Percentiles rank a stretch among this genome's conserved stretches.
Evolutionary conservation across 2,797 vertebrate species (phyloP).

Genomic region (Rachycentron canadum): DNA sequence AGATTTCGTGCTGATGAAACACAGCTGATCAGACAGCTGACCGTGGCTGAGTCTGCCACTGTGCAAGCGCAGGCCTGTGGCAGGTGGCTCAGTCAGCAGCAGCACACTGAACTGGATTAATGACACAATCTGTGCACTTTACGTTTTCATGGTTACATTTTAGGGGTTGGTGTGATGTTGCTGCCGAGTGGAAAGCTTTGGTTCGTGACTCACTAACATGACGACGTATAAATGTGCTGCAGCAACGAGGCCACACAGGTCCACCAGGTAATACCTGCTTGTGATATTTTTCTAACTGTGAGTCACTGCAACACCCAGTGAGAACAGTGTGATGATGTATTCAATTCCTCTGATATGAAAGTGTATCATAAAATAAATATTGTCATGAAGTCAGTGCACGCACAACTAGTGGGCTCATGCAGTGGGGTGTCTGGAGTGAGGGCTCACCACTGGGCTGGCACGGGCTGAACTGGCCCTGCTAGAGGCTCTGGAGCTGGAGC

Average conservation of each 20-base stretch:
- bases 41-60: neutral
- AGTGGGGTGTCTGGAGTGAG: neutral
- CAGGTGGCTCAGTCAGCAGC: neutral
- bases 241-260: neutral
- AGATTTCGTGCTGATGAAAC: neutral
- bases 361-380: neutral
- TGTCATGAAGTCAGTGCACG: neutral
- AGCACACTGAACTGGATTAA: neutral
- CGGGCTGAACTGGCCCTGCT: constrained; percentile 94
- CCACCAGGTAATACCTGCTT: constrained; percentile 34
- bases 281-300: neutral
- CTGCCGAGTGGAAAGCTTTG: neutral
- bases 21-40: neutral
- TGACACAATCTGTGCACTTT: neutral
- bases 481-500: constrained; percentile 91
- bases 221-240: neutral
- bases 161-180: neutral
- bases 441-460: constrained; percentile 96
- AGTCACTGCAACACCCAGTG: neutral
- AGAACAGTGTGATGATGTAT: neutral
- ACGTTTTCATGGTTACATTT: neutral
- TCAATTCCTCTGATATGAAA: neutral
- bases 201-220: neutral
- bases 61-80: neutral
- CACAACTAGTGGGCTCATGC: neutral